Conservation (phyloP, 1,140 invertebrate species). For the Apis dorsata region DNA sequence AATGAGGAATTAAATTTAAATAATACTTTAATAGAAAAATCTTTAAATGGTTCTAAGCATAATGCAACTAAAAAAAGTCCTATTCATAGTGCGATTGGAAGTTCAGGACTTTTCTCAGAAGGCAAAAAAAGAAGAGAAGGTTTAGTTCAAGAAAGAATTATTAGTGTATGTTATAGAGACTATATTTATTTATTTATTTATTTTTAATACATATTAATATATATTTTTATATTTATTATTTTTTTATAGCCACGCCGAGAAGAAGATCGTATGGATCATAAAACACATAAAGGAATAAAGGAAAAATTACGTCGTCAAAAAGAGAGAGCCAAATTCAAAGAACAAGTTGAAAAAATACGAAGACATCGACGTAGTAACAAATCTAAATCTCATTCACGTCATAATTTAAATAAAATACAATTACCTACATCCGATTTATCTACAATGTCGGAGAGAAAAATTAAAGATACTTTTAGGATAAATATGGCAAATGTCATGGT, state of each 20-base stretch:
- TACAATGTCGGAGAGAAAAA: constrained; percentile 81
- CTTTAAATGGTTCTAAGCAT: constrained; percentile 38
- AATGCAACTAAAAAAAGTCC: constrained; percentile 57
- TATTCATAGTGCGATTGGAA: constrained; percentile 15
- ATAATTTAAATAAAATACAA: constrained; percentile 72
- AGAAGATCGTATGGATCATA: constrained; percentile 86
- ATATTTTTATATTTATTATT: neutral
- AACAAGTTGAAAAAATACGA: constrained; percentile 75
- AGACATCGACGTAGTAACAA: constrained; percentile 77
- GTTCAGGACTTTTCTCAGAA: constrained; percentile 55
- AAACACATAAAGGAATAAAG: constrained; percentile 89
- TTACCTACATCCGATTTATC: constrained; percentile 70
- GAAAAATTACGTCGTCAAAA: constrained; percentile 87
- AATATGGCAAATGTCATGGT: constrained; percentile 95
- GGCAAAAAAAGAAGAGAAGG: constrained; percentile 79
- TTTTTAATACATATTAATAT: constrained; percentile 6
- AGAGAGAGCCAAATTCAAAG: constrained; percentile 81
- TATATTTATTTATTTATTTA: constrained; percentile 28
- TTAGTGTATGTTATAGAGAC: constrained; percentile 82
- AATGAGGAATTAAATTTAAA: constrained; percentile 60
- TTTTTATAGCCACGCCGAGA: constrained; percentile 85
- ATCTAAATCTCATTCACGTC: constrained; percentile 72
- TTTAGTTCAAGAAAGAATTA: constrained; percentile 85
- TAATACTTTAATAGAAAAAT: constrained; percentile 49
- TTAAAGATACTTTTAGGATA: constrained; percentile 93